Base-by-base conservation (phyloP, 1,140 invertebrate species). In the Asobara japonica region DNA sequence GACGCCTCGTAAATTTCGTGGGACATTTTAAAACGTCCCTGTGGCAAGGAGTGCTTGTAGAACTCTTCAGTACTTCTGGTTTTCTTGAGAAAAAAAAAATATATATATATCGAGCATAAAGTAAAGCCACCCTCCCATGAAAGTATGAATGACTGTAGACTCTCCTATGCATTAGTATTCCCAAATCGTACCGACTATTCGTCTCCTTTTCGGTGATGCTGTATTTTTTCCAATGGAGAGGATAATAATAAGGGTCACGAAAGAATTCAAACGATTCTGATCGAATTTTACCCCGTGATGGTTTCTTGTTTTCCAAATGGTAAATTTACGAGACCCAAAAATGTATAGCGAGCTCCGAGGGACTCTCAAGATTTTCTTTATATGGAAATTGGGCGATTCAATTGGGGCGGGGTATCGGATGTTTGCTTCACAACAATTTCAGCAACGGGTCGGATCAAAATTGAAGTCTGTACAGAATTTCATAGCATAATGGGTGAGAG, bases 261-360 rank as follows among this genome's bases (percentile, higher is more conserved):
- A 78, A 77, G 83, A 86, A 86, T 86, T 80, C 82, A 78, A 84
- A 83, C 78, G 76, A 83, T 86, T 81, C 71, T 74, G 78, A 84
- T 83, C 84, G 82, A 85, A 85, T 84, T 85, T 83, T 33, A 41
- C 69, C 78, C 75, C 77, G 82, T 74, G 60, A 62, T 6, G n/a
- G n/a, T 62, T 30, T 62, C 27, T 30, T 77, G 69, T 79, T 74
- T 77, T 76, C 69, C 71, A 73, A 69, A 76, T 72, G 73, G 64
- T 69, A 77, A 84, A 84, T 83, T 85, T 83, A 83, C 81, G 80
- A 80, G 62, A 33, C 41, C 51, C 20, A 70, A 65, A 38, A 61
- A 64, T 29, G 56, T 48, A 62, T 60, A 41, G 16, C 18, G 51
- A 3, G 20, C 11, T 13, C 20, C 51, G 4, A 27, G 51, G 51